Evolutionary conservation across 2,113 vertebrate species (phyloP).

Genomic region (Hystrix cristata): DNA sequence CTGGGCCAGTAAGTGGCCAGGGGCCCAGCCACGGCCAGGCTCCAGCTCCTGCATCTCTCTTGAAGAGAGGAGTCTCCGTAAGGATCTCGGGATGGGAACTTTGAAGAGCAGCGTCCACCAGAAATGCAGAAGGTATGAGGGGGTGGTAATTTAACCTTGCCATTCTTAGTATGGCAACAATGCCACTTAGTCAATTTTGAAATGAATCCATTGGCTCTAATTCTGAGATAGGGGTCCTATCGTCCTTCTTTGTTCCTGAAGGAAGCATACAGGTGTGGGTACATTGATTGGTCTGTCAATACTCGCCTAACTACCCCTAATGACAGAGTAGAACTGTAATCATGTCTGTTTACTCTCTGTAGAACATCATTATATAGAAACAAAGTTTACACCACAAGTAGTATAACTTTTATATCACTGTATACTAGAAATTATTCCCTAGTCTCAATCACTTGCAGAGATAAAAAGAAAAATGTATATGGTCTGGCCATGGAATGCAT

Average conservation of each 20-base stretch:
- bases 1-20: rapidly evolving
- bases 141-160: rapidly evolving
- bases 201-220: rapidly evolving
- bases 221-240: neutral
- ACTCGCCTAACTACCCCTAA: rapidly evolving
- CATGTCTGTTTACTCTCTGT: no score
- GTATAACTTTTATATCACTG: neutral
- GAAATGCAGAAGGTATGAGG: rapidly evolving
- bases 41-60: rapidly evolving
- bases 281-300: rapidly evolving
- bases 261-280: rapidly evolving
- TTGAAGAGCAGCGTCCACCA: rapidly evolving
- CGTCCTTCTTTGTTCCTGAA: rapidly evolving
- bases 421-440: rapidly evolving
- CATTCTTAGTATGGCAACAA: rapidly evolving
- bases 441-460: neutral
- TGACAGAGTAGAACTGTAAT: rapidly evolving
- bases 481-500: neutral
- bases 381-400: neutral
- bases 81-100: rapidly evolving
- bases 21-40: rapidly evolving
- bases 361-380: neutral
- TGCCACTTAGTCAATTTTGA: rapidly evolving
- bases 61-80: rapidly evolving
- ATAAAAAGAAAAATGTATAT: neutral